Base-by-base conservation (phyloP, 2,797 vertebrate genomes). In the Eremophila alpestris region DNA sequence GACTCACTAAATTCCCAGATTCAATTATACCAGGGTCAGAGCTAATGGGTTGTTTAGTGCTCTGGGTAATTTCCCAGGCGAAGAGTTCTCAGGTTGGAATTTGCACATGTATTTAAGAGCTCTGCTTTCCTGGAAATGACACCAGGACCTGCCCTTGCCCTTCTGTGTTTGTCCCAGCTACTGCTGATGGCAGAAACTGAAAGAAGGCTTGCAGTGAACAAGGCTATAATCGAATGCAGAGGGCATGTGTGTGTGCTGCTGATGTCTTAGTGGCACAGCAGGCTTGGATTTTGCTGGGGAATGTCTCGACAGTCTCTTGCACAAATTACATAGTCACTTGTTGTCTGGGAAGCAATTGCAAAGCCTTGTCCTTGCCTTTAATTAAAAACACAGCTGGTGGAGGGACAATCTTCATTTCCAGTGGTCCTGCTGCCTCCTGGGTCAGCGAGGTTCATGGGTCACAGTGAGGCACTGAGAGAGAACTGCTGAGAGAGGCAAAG, bases 11-110 rank as follows among this genome's bases (percentile, higher is more conserved):
- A 89, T 91, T 95, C 90, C 95, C 91, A 89, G 85, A 93, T 87
- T 79, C 91, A 93, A 49, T 97, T 94, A 94, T 89, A 69, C 64
- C 92, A 85, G 92, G 96, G 93, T 95, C 96, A 87, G 85, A 94
- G 93, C 77, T 86, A 86, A 94, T 88, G 80, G 70, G 46, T 94
- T 88, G 62, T 95, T 92, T 63, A 90, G 87, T 84, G 52, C 91
- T 83, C 76, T 54, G 78, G 83, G 78, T 92, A 80, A 90, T 96
- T 96, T 94, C 88, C 68, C 89, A 69, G 46, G 73, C 10, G 1
- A 1, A 13, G 92, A 85, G 52, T 68, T 77, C 73, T 92, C 87
- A 38, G 75, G 58, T 56, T 87, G 86, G 75, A 91, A 89, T 94
- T 83, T 80, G 80, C 56, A 83, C 82, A 46, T 78, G 64, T 81